A percentile compares a stretch with the other conserved stretches of the same genome.
Evolutionary conservation across 1,140 invertebrate genomes (phyloP).

Genomic region (Zaprionus kolodkinae): DNA sequence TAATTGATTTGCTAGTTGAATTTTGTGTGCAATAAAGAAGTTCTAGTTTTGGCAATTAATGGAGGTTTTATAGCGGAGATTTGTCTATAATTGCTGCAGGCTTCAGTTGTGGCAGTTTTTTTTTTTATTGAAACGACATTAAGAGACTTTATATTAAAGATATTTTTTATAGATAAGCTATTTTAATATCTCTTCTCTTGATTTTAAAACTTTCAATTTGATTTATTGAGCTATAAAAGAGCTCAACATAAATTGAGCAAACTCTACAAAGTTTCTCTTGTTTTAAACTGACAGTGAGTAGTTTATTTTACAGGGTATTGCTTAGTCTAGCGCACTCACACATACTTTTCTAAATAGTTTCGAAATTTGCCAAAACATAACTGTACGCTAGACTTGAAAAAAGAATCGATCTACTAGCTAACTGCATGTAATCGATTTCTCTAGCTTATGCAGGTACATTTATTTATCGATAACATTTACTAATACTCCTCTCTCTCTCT

Average conservation of each 20-base stretch:
- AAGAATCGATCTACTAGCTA: too few relatives aligned
- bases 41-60: background rate
- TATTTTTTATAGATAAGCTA: background rate
- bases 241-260: background rate
- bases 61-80: background rate
- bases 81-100: background rate
- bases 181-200: background rate
- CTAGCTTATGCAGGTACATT: background rate
- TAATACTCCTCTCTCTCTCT: background rate
- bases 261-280: background rate
- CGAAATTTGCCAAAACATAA: background rate
- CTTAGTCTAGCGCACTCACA: background rate
- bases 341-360: background rate
- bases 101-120: background rate
- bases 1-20: background rate
- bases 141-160: background rate
- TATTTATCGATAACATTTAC: background rate
- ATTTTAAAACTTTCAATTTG: background rate
- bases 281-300: background rate
- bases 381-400: background rate
- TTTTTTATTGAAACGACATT: background rate
- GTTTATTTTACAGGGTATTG: background rate
- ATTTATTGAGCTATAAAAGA: background rate
- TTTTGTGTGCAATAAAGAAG: conserved; percentile 7
- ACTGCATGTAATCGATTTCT: too few relatives aligned